Percentiles rank a stretch among this genome's conserved stretches.
These are phyloP conservation scores for Cistogaster globosa DNA, from an alignment of 2,888 invertebrate genomes.

Conservation along the genomic window DNA sequence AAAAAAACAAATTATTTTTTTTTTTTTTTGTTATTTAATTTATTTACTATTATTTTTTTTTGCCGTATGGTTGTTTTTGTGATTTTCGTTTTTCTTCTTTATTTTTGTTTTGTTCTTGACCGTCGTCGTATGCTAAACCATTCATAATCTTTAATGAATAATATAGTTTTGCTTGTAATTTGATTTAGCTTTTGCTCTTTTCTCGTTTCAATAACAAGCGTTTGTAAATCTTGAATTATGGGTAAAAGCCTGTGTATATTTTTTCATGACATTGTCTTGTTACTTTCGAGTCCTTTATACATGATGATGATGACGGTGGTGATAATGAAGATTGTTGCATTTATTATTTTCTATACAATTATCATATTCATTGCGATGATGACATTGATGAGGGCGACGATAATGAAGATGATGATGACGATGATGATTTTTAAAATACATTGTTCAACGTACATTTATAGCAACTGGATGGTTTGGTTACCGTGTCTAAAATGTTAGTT, in stretches of 20 bases:
- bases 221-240: slow-evolving; percentile 65
- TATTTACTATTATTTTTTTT: slow-evolving; percentile 1
- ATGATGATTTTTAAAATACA: slow-evolving; percentile 51
- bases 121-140: slow-evolving; percentile 61
- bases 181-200: slow-evolving; percentile 64
- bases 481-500: slow-evolving; percentile 36
- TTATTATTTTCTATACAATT: slow-evolving; percentile 37
- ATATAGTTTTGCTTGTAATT: slow-evolving; percentile 60
- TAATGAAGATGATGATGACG: slow-evolving; percentile 33
- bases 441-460: slow-evolving; percentile 52
- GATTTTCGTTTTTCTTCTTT: slow-evolving; percentile 9
- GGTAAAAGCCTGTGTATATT: slow-evolving; percentile 53
- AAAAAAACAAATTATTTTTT: neutral
- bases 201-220: slow-evolving; percentile 58
- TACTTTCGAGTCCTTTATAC: slow-evolving; percentile 53
- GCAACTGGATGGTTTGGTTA: slow-evolving; percentile 31
- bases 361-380: slow-evolving; percentile 43
- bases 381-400: slow-evolving; percentile 33
- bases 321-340: slow-evolving; percentile 34
- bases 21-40: neutral
- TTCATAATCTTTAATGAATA: slow-evolving; percentile 68
- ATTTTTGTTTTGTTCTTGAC: slow-evolving; percentile 21
- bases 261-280: slow-evolving; percentile 61
- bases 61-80: neutral
- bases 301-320: slow-evolving; percentile 36